Base-by-base conservation (phyloP, 2,113 vertebrate genomes). In the Regulus satrapa region DNA sequence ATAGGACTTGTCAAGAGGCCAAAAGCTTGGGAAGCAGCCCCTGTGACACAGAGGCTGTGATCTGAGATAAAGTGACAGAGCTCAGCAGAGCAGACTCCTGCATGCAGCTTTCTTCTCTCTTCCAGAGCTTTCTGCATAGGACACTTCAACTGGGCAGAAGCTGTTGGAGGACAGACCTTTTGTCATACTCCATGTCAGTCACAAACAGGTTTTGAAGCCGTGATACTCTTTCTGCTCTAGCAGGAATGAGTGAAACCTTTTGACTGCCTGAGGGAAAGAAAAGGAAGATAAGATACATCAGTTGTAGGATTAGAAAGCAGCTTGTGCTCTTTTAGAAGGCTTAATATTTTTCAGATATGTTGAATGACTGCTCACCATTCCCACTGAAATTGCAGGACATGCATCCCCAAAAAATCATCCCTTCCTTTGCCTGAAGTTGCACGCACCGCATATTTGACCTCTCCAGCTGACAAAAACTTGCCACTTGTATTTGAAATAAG, bases 1-100 rank as follows among this genome's bases (percentile, higher is more conserved):
- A 74, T 23, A 77, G 46, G 25, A n/a, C 73, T 92, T 93, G 88
- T 93, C 82, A 90, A 88, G 71, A 88, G 72, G 94, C 71, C 96
- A 94, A 92, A 82, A 62, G 9, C 78, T 66, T 43, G 34, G 59
- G 58, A 62, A 88, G 75, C 62, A 85, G 18, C 45, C 89, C 45
- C 49, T 64, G 54, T 69, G 90, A 64, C 59, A 64, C 14, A 25
- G 51, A 64, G n/a, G 12, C 62, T 85, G 66, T 48, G 49, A 80
- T 46, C 14, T 40, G 51, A 95, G 63, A 95, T 80, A 74, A 92
- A 90, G 58, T 2, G 1, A 6, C 9, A 21, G 36, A 58, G 29
- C 43, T 87, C 52, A 46, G 73, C 56, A 81, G 43, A 75, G 64
- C 46, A 87, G 55, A n/a, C 24, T 88, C 41, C 34, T 26, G 14